Evolutionary conservation across 2,888 invertebrate species (phyloP), one percentile per base, ranked within the genome.

Genomic region (Mesoligia furuncula): DNA sequence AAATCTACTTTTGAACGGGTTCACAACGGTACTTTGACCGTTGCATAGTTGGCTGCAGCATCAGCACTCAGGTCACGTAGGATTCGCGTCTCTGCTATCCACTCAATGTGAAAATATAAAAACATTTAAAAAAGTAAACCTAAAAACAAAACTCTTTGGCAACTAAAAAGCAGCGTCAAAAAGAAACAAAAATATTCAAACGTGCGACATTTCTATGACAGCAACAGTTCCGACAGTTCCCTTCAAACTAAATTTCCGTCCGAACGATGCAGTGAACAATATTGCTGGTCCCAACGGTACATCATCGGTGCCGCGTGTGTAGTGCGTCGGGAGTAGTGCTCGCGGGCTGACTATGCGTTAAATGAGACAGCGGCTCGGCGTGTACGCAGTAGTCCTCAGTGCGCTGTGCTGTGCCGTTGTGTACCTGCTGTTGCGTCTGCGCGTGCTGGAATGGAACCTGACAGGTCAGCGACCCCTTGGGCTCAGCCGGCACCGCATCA

Each of bases 381-480:
- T 81, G 17, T 80, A 74, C 73, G 79, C 78, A 27, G 78, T 79
- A 42, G 66, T 81, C 15, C 17, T 89, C 51, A 75, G 80, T 36
- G 76, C 86, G 78, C 73, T 86, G 76, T 83, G 85, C 79, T 80
- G 81, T 45, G 83, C 84, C 51, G 70, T 83, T 42, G 62, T 88
- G 69, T 68, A 82, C 54, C 70, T 90, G 75, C 82, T 90, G 70
- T 51, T 88, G 75, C 80, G 80, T 27, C 75, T 83, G 36, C 83
- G 75, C 42, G 69, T 84, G 64, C 75, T 86, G 79, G 81, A 69
- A 80, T 88, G 88, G 85, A 81, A 45, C 61, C 73, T 31, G 69
- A 73, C 84, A 76, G 87, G 87, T 86, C 74, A 64, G 77, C 64
- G 31, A 27, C 42, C 42, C 20, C 13, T 39, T 15, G 27, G 39